phyloP scores from a whole-genome alignment of 37 sponge, comb jelly and placozoan genomes.

The Crambe crambe region DNA sequence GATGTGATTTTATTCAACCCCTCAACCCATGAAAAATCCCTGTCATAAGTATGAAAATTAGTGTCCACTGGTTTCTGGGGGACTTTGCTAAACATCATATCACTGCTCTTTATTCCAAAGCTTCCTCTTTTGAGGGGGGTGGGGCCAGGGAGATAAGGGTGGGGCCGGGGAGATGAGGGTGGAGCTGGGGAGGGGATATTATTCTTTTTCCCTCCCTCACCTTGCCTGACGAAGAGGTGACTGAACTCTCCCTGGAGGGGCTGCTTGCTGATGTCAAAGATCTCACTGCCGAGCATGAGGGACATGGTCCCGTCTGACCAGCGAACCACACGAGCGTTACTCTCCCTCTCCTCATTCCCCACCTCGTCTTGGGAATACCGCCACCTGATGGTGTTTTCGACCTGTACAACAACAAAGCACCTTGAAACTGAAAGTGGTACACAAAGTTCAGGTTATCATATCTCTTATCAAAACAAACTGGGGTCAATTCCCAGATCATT shows the following conservation, averaged over 20 bases:
- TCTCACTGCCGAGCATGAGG: conserved; percentile 88
- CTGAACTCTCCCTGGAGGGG: conserved; percentile 68
- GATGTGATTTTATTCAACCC: background rate
- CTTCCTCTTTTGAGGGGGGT: background rate
- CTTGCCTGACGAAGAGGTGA: conserved; percentile 92
- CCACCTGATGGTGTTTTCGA: conserved; percentile 98
- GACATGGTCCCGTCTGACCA: conserved; percentile 96
- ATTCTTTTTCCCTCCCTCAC: conserved; percentile 12
- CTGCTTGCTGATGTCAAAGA: conserved; percentile 90
- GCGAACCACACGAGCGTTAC: conserved; percentile 89
- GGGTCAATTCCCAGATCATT: too few relatives aligned
- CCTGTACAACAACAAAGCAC: conserved; percentile 24
- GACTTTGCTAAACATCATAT: background rate
- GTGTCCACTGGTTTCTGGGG: background rate
- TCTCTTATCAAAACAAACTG: background rate
- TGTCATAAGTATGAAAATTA: background rate
- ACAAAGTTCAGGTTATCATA: too few relatives aligned
- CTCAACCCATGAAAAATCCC: background rate
- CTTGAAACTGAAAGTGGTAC: too few relatives aligned
- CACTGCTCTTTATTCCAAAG: background rate
- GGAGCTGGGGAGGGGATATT: background rate
- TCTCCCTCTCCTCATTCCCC: conserved; percentile 80
- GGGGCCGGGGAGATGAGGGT: background rate
- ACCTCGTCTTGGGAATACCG: conserved; percentile 67
- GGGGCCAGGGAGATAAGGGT: background rate